Evolutionary conservation across 2,797 vertebrate species (phyloP).

Genomic region (Natrix natrix): DNA sequence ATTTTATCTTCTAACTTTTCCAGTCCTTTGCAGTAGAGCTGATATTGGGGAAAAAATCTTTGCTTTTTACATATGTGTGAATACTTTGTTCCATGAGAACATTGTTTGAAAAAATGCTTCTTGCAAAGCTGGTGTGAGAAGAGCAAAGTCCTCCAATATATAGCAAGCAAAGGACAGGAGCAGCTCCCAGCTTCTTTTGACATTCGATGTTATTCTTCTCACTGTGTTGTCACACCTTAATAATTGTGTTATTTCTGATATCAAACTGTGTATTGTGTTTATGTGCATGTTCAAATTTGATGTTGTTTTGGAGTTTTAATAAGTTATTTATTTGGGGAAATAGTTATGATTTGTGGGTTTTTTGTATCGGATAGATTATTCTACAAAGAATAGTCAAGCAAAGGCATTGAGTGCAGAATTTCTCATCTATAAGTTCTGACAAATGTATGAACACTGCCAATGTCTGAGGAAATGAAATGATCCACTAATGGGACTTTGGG

Average conservation of each 20-base stretch:
- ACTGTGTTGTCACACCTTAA: constrained; percentile 40
- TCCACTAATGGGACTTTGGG: background rate
- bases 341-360: background rate
- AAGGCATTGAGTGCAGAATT: background rate
- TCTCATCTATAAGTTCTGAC: background rate
- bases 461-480: background rate
- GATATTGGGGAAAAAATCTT: constrained; percentile 38
- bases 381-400: background rate
- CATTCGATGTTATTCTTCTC: constrained; percentile 37
- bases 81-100: background rate
- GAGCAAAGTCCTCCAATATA: constrained; percentile 58
- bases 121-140: constrained; percentile 17
- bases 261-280: constrained; percentile 52
- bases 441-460: background rate
- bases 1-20: constrained; percentile 58
- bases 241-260: constrained; percentile 49
- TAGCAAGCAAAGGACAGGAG: constrained; percentile 58
- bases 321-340: background rate
- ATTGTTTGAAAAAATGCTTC: constrained; percentile 21
- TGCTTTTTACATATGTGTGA: background rate
- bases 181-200: constrained; percentile 53
- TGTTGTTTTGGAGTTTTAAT: constrained; percentile 7
- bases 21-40: constrained; percentile 63
- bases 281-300: constrained; percentile 35
- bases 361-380: background rate